phyloP scores from a whole-genome alignment of 2,888 invertebrate species.

The Sarcophaga carnaria region DNA sequence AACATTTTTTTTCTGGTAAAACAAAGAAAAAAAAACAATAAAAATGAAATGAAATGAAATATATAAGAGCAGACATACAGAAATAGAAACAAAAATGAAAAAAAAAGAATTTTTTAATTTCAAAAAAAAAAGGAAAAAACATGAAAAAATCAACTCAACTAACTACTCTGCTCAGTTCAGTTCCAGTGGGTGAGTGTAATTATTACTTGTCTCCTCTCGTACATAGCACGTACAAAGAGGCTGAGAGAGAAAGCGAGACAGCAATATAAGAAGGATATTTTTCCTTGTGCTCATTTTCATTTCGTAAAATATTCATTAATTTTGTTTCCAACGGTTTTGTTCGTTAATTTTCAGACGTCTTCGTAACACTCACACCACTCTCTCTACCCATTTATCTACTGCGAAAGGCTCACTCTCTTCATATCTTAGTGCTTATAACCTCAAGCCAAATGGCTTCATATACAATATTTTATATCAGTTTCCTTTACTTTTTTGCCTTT shows the following conservation, averaged over 20 bases:
- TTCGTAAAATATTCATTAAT: constrained; percentile 59
- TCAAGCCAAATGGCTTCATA: constrained; percentile 31
- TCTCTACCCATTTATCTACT: constrained; percentile 4
- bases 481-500: neutral
- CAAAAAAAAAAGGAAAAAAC: neutral
- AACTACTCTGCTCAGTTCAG: neutral
- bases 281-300: constrained; percentile 47
- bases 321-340: constrained; percentile 55
- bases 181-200: constrained; percentile 44
- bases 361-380: constrained; percentile 19
- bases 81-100: constrained; percentile 27
- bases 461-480: neutral
- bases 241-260: constrained; percentile 12
- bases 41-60: constrained; percentile 6
- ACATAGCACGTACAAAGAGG: no score
- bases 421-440: constrained; percentile 35
- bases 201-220: constrained; percentile 57
- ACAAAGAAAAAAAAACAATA: neutral
- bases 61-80: neutral
- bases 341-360: constrained; percentile 64
- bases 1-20: constrained; percentile 11
- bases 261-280: neutral
- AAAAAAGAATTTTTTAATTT: constrained; percentile 4
- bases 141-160: constrained; percentile 33
- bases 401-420: neutral